phyloP scores from a whole-genome alignment of 2,113 vertebrate genomes.

The Phylloscopus whistleri region DNA sequence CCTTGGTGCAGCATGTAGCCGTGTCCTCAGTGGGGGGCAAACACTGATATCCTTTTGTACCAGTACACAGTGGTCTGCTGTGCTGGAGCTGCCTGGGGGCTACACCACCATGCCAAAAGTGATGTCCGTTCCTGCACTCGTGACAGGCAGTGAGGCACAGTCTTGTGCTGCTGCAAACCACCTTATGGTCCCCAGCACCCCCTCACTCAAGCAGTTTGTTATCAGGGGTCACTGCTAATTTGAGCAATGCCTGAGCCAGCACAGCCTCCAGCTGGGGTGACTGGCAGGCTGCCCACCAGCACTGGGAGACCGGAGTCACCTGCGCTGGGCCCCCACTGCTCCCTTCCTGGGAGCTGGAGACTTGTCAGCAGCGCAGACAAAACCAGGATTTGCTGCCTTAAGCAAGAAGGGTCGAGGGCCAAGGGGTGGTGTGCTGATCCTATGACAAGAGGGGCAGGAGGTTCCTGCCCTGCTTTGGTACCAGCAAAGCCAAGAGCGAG shows the following conservation, averaged over 20 bases:
- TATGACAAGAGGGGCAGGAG: not conserved
- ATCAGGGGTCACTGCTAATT: not conserved
- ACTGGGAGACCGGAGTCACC: not conserved
- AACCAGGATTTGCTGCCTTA: not conserved
- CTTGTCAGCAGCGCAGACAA: not conserved
- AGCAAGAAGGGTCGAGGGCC: not conserved
- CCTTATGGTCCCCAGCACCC: not conserved
- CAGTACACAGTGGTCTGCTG: not conserved
- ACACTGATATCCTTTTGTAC: not conserved
- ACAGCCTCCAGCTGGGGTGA: not conserved
- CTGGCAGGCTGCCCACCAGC: not conserved
- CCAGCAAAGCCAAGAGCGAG: not conserved
- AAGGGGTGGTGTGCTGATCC: not conserved
- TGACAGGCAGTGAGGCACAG: not conserved
- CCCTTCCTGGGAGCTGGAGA: not conserved
- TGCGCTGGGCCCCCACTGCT: not conserved
- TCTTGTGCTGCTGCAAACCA: not conserved
- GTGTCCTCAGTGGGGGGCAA: rapidly evolving
- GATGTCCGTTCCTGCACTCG: rapidly evolving
- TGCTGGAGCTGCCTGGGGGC: not conserved
- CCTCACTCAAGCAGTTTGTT: not conserved
- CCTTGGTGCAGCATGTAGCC: not conserved
- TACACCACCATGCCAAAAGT: rapidly evolving
- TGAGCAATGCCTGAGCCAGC: not conserved
- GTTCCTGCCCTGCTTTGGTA: not conserved